Percentiles rank a stretch among this genome's conserved stretches.
Evolutionary conservation across 2,797 vertebrate genomes (phyloP).

Genomic region (Sebastes oblongus): DNA sequence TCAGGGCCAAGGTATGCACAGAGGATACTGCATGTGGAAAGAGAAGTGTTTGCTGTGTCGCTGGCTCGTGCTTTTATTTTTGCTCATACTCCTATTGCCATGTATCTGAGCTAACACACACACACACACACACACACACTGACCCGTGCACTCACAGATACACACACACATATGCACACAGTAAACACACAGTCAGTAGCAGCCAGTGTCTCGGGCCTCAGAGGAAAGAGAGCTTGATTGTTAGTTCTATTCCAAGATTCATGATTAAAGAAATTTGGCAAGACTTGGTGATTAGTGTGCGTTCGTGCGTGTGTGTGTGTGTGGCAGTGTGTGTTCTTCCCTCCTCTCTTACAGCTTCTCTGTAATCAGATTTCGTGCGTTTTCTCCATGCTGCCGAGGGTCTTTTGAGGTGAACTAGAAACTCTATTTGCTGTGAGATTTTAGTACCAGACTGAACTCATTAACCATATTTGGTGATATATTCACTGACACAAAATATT

Average conservation of each 20-base stretch:
- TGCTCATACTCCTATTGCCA: constrained; percentile 2
- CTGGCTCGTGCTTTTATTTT: constrained; percentile 6
- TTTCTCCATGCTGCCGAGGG: neutral
- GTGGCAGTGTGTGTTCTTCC: neutral
- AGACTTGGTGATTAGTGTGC: constrained; percentile 14
- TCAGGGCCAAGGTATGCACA: constrained; percentile 24
- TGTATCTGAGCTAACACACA: constrained; percentile 5
- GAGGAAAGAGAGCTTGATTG: constrained; percentile 31
- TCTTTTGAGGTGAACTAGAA: constrained; percentile 10
- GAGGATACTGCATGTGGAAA: constrained; percentile 13
- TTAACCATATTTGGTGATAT: neutral
- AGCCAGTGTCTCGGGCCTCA: neutral
- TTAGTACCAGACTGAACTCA: neutral
- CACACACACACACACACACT: neutral
- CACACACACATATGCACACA: constrained; percentile 9
- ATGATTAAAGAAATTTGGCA: constrained; percentile 39
- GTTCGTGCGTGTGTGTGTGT: neutral
- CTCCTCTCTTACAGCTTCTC: neutral
- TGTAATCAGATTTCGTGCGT: constrained; percentile 5
- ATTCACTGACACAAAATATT: constrained; percentile 1
- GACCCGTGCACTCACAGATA: neutral
- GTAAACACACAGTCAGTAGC: constrained; percentile 10
- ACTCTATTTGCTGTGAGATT: neutral
- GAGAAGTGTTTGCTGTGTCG: constrained; percentile 31
- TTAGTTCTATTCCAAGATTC: constrained; percentile 48